A percentile compares a stretch with the other conserved stretches of the same genome.
Evolutionary conservation across 2,888 invertebrate genomes (phyloP).

Genomic region (Hoplodrina ambigua): DNA sequence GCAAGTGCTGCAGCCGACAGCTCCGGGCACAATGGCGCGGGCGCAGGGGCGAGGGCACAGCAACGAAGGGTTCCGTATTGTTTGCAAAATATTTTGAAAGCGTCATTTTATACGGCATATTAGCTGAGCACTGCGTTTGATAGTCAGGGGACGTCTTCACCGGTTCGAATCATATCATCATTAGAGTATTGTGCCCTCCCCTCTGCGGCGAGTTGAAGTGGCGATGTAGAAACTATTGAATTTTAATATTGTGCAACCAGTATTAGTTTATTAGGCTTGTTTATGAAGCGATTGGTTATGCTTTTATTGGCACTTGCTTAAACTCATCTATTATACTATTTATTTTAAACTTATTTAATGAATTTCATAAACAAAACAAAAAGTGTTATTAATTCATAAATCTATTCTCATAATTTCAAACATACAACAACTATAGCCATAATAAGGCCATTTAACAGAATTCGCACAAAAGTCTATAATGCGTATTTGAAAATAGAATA

Average conservation of each 20-base stretch:
- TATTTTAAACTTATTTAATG: background rate
- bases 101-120: conserved; percentile 89
- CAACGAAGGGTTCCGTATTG: conserved; percentile 84
- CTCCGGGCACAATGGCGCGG: conserved; percentile 71
- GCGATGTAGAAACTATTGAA: conserved; percentile 72
- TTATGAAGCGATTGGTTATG: conserved; percentile 5
- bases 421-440: too few relatives aligned
- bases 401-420: too few relatives aligned
- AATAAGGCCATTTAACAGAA: background rate
- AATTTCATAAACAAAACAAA: too few relatives aligned
- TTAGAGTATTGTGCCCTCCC: conserved; percentile 81
- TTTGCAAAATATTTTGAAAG: conserved; percentile 91
- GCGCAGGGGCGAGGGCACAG: conserved; percentile 75
- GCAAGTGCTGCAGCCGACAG: conserved; percentile 81
- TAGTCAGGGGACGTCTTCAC: conserved; percentile 85
- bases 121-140: conserved; percentile 87
- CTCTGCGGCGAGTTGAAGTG: conserved; percentile 67
- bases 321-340: background rate
- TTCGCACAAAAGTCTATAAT: background rate
- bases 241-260: conserved; percentile 58
- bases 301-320: conserved; percentile 23
- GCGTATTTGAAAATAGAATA: background rate
- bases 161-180: conserved; percentile 85
- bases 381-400: background rate
- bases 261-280: conserved; percentile 30